A percentile compares a stretch with the other conserved stretches of the same genome.
Evolutionary conservation across 2,797 vertebrate genomes (phyloP).

Genomic region (Pterois miles): DNA sequence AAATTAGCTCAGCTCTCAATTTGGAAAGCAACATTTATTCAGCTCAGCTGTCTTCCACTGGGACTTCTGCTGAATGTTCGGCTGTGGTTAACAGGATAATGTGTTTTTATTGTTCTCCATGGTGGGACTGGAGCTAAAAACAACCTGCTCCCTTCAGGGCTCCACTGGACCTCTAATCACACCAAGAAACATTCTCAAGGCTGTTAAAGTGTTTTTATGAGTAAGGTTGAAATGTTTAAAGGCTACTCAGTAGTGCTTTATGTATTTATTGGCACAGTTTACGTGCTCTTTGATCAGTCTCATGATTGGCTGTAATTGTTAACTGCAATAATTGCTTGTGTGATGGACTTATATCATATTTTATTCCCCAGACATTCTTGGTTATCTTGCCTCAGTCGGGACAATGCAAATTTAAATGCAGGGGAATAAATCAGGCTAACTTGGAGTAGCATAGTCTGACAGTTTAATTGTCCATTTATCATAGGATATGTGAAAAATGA

Average conservation of each 20-base stretch:
- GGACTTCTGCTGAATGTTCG: slow-evolving; percentile 61
- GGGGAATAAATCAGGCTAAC: not conserved
- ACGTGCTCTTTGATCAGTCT: not conserved
- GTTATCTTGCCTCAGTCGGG: not conserved
- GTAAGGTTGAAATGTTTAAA: slow-evolving; percentile 7
- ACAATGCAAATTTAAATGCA: not conserved
- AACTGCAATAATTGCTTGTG: not conserved
- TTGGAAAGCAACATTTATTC: slow-evolving; percentile 70
- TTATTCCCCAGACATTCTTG: not conserved
- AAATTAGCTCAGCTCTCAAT: slow-evolving; percentile 62
- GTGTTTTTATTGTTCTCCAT: not conserved
- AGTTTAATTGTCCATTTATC: not conserved
- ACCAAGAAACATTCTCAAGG: not conserved
- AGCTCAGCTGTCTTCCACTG: slow-evolving; percentile 57
- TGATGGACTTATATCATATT: not conserved
- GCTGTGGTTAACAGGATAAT: slow-evolving; percentile 30
- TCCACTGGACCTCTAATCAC: slow-evolving; percentile 15
- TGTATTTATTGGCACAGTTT: not conserved
- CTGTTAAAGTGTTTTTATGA: not conserved
- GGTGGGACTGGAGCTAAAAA: slow-evolving; percentile 5
- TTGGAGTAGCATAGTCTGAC: not conserved
- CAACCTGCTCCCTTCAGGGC: not conserved
- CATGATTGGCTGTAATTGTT: not conserved
- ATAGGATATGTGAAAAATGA: not conserved
- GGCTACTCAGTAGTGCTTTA: not conserved